Conservation (phyloP, 64 coral and sea anemone species). For the Stichodactyla helianthus region DNA sequence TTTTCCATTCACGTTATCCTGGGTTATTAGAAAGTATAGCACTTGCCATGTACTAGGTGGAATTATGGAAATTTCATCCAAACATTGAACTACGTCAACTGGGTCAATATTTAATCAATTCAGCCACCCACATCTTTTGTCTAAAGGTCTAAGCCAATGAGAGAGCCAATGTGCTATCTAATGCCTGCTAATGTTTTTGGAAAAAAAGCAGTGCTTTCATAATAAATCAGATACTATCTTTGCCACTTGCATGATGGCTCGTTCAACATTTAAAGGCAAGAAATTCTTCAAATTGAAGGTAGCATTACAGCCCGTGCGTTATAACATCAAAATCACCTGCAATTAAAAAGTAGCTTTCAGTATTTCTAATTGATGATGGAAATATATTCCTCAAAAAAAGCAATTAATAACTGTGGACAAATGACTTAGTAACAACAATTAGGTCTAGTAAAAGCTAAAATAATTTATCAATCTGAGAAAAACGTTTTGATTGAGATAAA, state of each 20-base stretch:
- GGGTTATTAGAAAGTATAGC: background rate
- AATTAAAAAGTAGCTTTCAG: no score
- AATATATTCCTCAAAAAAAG: no score
- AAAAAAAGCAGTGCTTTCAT: background rate
- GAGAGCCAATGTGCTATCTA: background rate
- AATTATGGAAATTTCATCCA: slow-evolving; percentile 12
- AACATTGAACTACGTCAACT: background rate
- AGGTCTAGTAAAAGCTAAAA: no score
- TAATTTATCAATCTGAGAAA: no score
- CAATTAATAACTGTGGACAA: no score
- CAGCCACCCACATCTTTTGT: background rate
- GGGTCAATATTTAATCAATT: slow-evolving; percentile 7
- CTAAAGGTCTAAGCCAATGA: background rate
- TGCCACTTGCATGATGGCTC: background rate
- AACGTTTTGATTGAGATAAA: no score
- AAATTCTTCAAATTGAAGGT: no score
- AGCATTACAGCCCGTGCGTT: no score
- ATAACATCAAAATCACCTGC: no score
- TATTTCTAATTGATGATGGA: no score
- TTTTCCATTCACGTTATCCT: background rate
- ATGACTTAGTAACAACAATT: no score
- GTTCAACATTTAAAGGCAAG: no score
- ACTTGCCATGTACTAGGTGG: background rate
- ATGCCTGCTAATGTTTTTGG: background rate
- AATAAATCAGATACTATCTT: background rate